Percentiles rank a stretch among this genome's conserved stretches.
phyloP scores from a whole-genome alignment of 2,113 vertebrate species.

The Pangasianodon gigas region DNA sequence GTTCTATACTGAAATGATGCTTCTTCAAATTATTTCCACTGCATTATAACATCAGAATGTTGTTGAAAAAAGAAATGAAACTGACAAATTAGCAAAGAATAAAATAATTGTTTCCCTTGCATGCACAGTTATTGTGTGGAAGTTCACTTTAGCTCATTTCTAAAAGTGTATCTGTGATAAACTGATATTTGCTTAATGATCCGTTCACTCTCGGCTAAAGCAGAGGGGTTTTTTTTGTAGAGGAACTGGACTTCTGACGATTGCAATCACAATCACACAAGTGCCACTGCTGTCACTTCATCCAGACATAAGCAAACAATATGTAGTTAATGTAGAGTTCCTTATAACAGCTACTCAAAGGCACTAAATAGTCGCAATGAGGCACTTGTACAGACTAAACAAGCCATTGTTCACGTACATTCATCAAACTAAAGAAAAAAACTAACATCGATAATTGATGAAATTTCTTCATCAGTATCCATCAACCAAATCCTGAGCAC shows the following conservation, averaged over 20 bases:
- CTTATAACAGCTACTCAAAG: conserved; percentile 37
- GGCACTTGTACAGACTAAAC: conserved; percentile 70
- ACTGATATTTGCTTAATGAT: conserved; percentile 22
- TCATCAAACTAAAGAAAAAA: conserved; percentile 16
- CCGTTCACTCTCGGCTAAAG: not conserved
- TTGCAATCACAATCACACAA: conserved; percentile 37
- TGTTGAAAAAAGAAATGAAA: not conserved
- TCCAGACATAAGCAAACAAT: conserved; percentile 59
- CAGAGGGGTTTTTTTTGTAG: conserved; percentile 12
- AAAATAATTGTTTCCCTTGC: not conserved
- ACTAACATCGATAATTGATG: conserved; percentile 50
- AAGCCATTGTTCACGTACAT: conserved; percentile 60
- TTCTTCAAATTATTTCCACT: no score
- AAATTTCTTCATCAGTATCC: conserved; percentile 29
- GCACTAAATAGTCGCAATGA: conserved; percentile 61
- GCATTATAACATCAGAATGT: not conserved
- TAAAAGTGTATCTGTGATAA: not conserved
- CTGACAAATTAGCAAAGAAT: not conserved
- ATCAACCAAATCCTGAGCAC: not conserved
- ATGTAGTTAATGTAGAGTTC: conserved; percentile 30
- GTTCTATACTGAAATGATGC: no score
- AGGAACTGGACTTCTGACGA: conserved; percentile 41
- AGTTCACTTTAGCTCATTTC: not conserved
- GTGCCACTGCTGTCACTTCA: conserved; percentile 51
- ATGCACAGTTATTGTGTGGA: not conserved